Base-by-base conservation (phyloP, 2,797 vertebrate species). In the Gephyroberyx darwinii region DNA sequence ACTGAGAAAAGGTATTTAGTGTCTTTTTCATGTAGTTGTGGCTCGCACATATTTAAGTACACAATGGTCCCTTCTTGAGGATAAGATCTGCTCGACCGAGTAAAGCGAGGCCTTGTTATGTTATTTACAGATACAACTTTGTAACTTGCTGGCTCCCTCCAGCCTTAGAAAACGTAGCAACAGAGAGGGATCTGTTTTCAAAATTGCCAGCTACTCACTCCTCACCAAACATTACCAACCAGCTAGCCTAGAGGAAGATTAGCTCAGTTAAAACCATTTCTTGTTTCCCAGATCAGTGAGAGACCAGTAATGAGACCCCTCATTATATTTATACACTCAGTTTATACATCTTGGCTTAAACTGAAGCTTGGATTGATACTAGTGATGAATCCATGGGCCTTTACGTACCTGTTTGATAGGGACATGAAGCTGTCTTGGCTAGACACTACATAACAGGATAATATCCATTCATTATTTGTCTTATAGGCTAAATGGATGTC, bases 141-240 rank as follows among this genome's bases (percentile, higher is more conserved):
- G 51, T 22, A 37, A 55, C 20, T n/a, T 1, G 22, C 39, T 12
- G n/a, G 51, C 43, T 75, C 10, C 48, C 8, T 26, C 14, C 12
- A 12, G 35, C 48, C 47, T 20, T 9, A 75, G 67, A 53, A 48
- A 61, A 53, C 39, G 52, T 4, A 0, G 50, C 39, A 58, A 78
- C 72, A 81, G 19, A 71, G 41, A 54, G 13, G 35, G 13, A n/a
- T 10, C 37, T 75, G 63, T 81, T 68, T 61, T 52, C 35, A 57
- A 64, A 67, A 17, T 33, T n/a, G 31, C 9, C 10, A 43, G 26
- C 16, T 45, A 4, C 53, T 65, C 39, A 47, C 8, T 33, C 17
- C 26, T n/a, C n/a, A 26, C 17, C 7, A 62, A n/a, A 58, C 41
- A 17, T 19, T 3, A 55, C 8, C 26, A 35, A 50, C 17, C 20